Evolutionary conservation across 2,113 vertebrate genomes (phyloP).

Genomic region (Kryptolebias marmoratus): DNA sequence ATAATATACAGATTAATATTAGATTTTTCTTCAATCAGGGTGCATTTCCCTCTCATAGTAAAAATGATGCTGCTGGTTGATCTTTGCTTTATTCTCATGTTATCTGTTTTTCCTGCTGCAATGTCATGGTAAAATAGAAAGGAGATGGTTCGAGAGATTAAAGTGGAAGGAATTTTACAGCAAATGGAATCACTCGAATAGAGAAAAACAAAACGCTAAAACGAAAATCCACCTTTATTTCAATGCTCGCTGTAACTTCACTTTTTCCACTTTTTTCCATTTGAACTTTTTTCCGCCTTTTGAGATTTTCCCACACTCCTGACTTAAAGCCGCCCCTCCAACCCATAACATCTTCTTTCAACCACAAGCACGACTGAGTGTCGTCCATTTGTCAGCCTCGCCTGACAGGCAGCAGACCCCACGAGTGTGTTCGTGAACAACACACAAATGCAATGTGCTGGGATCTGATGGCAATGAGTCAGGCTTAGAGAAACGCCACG

Average conservation of each 20-base stretch:
- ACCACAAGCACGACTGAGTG: constrained; percentile 66
- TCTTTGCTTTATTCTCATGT: constrained; percentile 1
- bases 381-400: constrained; percentile 72
- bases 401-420: constrained; percentile 60
- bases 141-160: constrained; percentile 30
- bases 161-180: constrained; percentile 24
- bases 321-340: constrained; percentile 37
- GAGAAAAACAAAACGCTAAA: constrained; percentile 17
- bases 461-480: constrained; percentile 75
- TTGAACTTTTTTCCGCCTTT: not conserved
- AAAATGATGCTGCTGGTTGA: constrained; percentile 9
- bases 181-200: constrained; percentile 45
- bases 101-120: constrained; percentile 23
- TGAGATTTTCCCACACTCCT: not conserved
- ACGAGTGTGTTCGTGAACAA: constrained; percentile 42
- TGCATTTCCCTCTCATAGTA: not conserved
- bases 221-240: not conserved
- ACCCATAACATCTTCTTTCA: constrained; percentile 58
- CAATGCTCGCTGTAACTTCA: not conserved
- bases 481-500: constrained; percentile 72
- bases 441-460: constrained; percentile 22
- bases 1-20: not conserved
- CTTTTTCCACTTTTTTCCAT: not conserved
- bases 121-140: constrained; percentile 22
- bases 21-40: constrained; percentile 15